These are phyloP conservation scores for Melinaea marsaeus DNA, from an alignment of 2,888 invertebrate species.

Conservation along the genomic window DNA sequence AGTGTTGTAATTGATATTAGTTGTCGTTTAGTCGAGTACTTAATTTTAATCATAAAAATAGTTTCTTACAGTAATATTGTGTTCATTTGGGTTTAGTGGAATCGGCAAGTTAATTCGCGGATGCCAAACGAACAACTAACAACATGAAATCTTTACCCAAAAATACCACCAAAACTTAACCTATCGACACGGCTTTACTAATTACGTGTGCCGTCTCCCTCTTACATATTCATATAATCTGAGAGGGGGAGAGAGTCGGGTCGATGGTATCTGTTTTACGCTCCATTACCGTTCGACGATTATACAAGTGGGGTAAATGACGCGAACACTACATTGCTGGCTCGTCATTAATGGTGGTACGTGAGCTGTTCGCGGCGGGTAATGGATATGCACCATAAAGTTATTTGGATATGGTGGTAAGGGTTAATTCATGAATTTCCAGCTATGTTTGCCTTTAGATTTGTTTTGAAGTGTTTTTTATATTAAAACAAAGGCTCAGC, in stretches of 20 bases:
- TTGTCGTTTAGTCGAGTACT: not conserved
- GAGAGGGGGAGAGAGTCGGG: conserved; percentile 32
- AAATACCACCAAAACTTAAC: conserved; percentile 41
- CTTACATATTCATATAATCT: conserved; percentile 20
- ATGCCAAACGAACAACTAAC: not conserved
- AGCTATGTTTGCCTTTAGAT: not conserved
- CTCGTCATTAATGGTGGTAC: conserved; percentile 22
- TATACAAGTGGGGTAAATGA: conserved; percentile 33
- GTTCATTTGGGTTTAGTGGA: no score
- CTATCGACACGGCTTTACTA: conserved; percentile 53
- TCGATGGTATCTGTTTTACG: conserved; percentile 52
- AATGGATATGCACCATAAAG: conserved; percentile 20
- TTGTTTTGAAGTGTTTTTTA: not conserved
- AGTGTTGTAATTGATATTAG: conserved; percentile 2
- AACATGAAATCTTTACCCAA: conserved; percentile 23
- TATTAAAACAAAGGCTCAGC: not conserved
- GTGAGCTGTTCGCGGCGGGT: conserved; percentile 20
- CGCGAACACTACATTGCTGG: conserved; percentile 31
- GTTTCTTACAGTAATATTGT: no score
- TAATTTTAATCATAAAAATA: not conserved
- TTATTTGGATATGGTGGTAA: conserved; percentile 16
- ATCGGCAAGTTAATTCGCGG: not conserved
- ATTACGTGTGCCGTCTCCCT: conserved; percentile 37
- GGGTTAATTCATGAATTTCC: conserved; percentile 18
- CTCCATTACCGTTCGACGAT: conserved; percentile 49